Evolutionary conservation across 2,113 vertebrate species (phyloP).

Genomic region (Coptodon rendalli): DNA sequence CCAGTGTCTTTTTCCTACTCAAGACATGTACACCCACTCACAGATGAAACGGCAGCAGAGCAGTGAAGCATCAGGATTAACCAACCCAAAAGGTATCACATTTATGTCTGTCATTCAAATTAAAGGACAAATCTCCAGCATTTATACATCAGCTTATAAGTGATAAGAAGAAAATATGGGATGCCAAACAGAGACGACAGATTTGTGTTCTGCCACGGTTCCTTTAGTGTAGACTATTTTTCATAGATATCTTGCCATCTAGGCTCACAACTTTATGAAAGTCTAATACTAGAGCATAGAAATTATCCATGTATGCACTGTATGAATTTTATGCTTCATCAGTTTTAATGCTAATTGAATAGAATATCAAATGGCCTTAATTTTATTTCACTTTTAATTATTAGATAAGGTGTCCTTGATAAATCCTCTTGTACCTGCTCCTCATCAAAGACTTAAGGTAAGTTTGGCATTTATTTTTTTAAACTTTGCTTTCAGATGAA

Average conservation of each 20-base stretch:
- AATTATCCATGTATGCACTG: neutral
- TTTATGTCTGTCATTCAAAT: neutral
- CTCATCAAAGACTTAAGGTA: neutral
- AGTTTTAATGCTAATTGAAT: neutral
- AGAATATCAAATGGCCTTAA: neutral
- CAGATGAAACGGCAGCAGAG: neutral
- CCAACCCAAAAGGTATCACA: neutral
- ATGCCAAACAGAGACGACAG: neutral
- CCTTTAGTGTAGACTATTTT: neutral
- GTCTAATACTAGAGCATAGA: neutral
- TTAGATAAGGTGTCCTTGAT: neutral
- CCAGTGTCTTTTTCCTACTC: conserved; percentile 27
- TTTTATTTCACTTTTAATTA: neutral
- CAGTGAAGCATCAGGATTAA: neutral
- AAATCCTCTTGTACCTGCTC: neutral
- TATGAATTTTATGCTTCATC: neutral
- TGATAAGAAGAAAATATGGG: neutral
- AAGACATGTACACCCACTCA: conserved; percentile 3
- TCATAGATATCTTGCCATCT: neutral
- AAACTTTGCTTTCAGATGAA: neutral
- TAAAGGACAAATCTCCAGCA: neutral
- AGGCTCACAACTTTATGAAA: neutral
- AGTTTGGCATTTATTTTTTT: neutral
- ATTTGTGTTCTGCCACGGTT: neutral
- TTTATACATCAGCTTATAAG: neutral